Evolutionary conservation across 2,888 invertebrate genomes (phyloP), one percentile per base, ranked within the genome.

Genomic region (Oxyscelio sp.): DNA sequence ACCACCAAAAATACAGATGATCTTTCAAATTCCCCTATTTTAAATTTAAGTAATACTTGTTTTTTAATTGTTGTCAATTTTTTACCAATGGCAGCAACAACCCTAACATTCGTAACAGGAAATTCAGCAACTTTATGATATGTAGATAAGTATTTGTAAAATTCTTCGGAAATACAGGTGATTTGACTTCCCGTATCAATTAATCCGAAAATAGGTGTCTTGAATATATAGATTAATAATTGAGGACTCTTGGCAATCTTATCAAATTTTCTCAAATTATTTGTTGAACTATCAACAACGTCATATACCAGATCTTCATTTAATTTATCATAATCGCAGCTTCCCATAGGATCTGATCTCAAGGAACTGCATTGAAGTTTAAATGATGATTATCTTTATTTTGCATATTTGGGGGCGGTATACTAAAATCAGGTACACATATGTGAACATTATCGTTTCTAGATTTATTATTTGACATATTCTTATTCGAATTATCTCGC

Each of bases 51-150:
- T 34, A 34, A 34, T 34, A 34, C 11, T 34, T 34, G 34, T 34
- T 11, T 34, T 11, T 34, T 34, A 11, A 34, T 34, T 5, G 9
- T 34, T 11, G 34, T 34, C 11, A 11, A 11, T 34, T 34, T 34
- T 2, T 34, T 5, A 11, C 11, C 34, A 8, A 27, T 27, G 4
- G 27, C 27, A 27, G 27, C 6, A 4, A 27, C 6, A 4, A 40
- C 40, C 9, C n/a, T n/a, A 21, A 50, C 6, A 11, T 50, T 50
- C 21, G 50, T 21, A 1, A 50, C 22, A 4, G 50, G 50, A 21
- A 50, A 50, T 50, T 50, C 56, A 13, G 19, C 15, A n/a, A 56
- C n/a, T 4, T 68, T 15, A 21, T 52, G 15, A 68, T 54, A 50
- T 50, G 17, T 17, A 0, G 17, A 4, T 11, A 50, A 21, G 11